Conservation (phyloP, 2,888 invertebrate species). For the Laspeyria flexula region DNA sequence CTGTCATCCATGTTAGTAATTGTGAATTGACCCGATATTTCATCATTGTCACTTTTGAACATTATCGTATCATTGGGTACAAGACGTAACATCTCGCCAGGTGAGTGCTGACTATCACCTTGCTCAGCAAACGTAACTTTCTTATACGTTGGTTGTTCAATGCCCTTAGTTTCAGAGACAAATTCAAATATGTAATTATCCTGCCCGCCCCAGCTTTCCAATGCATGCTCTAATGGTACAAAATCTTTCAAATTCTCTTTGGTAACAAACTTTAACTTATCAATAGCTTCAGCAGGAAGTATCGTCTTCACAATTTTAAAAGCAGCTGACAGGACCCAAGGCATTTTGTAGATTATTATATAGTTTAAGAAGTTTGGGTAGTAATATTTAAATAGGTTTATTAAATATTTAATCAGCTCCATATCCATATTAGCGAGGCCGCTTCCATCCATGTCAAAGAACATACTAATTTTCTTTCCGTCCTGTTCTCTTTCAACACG, state of each 20-base stretch:
- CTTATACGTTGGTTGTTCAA: constrained; percentile 72
- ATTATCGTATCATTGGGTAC: constrained; percentile 90
- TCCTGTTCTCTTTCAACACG: constrained; percentile 90
- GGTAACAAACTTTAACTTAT: constrained; percentile 93
- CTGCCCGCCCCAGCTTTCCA: constrained; percentile 92
- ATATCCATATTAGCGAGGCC: constrained; percentile 96
- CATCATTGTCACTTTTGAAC: constrained; percentile 89
- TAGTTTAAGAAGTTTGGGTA: constrained; percentile 96
- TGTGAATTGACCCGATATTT: constrained; percentile 88
- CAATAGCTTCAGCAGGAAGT: constrained; percentile 94
- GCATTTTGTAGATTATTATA: constrained; percentile 96
- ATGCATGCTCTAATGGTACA: constrained; percentile 91
- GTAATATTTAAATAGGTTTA: constrained; percentile 94
- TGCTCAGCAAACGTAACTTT: constrained; percentile 79
- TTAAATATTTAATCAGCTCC: constrained; percentile 95
- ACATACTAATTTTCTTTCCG: constrained; percentile 91
- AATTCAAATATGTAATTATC: constrained; percentile 91
- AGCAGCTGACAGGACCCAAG: constrained; percentile 96
- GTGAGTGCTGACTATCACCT: constrained; percentile 68
- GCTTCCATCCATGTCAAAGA: constrained; percentile 96
- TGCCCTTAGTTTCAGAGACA: constrained; percentile 85
- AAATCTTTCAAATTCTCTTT: constrained; percentile 91
- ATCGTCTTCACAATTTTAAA: constrained; percentile 96
- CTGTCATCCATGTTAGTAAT: constrained; percentile 89
- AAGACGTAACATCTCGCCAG: constrained; percentile 86